Base-by-base conservation (phyloP, 2,113 vertebrate species). In the Sus scrofa region DNA sequence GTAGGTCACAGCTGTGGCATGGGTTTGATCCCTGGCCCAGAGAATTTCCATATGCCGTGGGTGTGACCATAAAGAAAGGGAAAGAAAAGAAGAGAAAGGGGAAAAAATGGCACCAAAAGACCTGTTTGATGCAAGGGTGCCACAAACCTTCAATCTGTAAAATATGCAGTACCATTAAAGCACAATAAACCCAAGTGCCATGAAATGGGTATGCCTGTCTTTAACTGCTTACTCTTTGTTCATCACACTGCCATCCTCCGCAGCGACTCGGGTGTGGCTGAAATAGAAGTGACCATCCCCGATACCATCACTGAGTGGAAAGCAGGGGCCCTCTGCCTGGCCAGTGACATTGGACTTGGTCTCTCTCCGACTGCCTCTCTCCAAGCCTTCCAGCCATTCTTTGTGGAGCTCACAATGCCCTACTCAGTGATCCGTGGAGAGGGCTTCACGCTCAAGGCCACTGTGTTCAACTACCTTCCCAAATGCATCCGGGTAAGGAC, bases 241-340 rank as follows among this genome's bases (percentile, higher is more conserved):
- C 71, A 58, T 93, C 91, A 8, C 1, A 89, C 10, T 74, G 4
- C 77, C 79, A 12, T 75, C 83, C 34, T 77, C 85, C 82, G 18
- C 97, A 99, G 99, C 84, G 96, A 97, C 0, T 97, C 98, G 37
- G 99, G 99, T 50, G 91, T 56, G 74, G 97, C 97, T 79, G 96
- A 99, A 8, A 14, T 99, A 34, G 62, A 84, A 73, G 73, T 99
- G 37, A 99, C 96, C 0, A 98, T 98, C 73, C 99, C 99, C 0
- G 99, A 99, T 96, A 99, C 99, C 90, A 99, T 99, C 98, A 99
- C 99, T 18, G 98, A 99, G n/a, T 99, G 99, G 99, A 99, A 98
- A 95, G 99, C 99, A 0, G 98, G 99, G 87, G 98, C 98, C 32
- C 98, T 99, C 98, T 99, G 99, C 97, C 97, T 99, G 94, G 99